Base-by-base conservation (phyloP, 2,113 vertebrate genomes). In the Xenus cinereus region DNA sequence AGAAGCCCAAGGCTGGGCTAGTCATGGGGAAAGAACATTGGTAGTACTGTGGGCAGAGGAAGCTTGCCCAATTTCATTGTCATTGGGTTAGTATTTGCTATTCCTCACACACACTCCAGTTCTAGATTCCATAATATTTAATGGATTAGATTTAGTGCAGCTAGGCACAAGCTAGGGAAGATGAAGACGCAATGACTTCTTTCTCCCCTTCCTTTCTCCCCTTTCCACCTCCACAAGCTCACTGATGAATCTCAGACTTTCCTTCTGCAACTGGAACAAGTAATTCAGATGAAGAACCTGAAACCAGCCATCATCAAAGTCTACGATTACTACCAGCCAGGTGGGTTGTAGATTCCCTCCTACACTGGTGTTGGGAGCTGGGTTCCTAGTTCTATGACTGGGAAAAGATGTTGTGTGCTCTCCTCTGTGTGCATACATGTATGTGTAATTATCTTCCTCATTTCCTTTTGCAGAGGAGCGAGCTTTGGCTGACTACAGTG, bases 281-380 rank as follows among this genome's bases (percentile, higher is more conserved):
- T 98, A 4, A 81, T 97, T 37, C 84, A 78, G 1, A 97, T 99
- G 50, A 97, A 97, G 69, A 98, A 98, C 66, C 96, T 99, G 96
- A 98, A 99, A 94, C 98, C 98, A 28, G 99, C 98, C 20, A 95
- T 94, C 83, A 94, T 99, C 83, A 99, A 97, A 95, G 94, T 99
- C 73, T 99, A 98, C 2, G 99, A 99, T 80, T 99, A 99, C 95
- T 99, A 99, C 96, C 97, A 98, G 80, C 98, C 98, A 83, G 98
- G 99, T 99, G 84, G 93, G 98, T 82, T 80, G 54, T 24, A 66
- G 56, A 56, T 68, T 92, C 53, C 37, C 15, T 92, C 4, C 32
- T 78, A 2, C 32, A 48, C 10, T 19, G n/a, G 26, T 8, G 8
- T 2, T 56, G 33, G 68, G 39, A 81, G 37, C 19, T 41, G 68